phyloP scores from a whole-genome alignment of 2,113 vertebrate species.

The Camarhynchus parvulus region DNA sequence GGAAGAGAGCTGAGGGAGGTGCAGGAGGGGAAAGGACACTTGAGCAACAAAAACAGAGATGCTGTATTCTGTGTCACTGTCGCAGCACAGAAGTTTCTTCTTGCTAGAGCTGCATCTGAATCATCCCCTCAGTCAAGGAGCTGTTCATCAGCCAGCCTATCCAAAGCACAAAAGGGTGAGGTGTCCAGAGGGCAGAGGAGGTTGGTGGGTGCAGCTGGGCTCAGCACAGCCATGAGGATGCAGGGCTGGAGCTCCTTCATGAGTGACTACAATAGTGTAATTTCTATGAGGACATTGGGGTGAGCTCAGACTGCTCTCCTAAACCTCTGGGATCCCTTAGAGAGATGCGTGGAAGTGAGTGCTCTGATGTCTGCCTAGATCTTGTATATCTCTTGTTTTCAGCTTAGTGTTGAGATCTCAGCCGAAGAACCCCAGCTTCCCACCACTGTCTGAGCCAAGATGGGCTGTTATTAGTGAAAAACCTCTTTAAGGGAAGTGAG shows the following conservation, averaged over 20 bases:
- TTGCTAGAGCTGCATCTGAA: neutral
- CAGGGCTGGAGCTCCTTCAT: neutral
- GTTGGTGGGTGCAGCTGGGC: neutral
- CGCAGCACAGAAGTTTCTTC: neutral
- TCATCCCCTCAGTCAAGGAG: neutral
- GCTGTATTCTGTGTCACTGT: neutral
- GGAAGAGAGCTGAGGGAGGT: neutral
- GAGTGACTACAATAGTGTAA: fast-evolving
- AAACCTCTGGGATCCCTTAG: neutral
- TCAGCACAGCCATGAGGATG: neutral
- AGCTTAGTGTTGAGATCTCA: neutral
- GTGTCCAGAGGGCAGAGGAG: neutral
- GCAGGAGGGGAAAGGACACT: neutral
- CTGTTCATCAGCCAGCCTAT: neutral
- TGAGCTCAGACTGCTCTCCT: neutral
- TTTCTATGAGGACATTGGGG: neutral
- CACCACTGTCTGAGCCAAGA: neutral
- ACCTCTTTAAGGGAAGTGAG: neutral
- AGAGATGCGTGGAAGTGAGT: neutral
- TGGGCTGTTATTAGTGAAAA: neutral
- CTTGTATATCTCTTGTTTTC: neutral
- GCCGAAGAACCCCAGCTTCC: neutral
- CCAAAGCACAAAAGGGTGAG: neutral
- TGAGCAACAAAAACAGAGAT: neutral
- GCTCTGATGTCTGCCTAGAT: neutral